Base-by-base conservation (phyloP, 2,888 invertebrate genomes). In the Lycophotia porphyrea region DNA sequence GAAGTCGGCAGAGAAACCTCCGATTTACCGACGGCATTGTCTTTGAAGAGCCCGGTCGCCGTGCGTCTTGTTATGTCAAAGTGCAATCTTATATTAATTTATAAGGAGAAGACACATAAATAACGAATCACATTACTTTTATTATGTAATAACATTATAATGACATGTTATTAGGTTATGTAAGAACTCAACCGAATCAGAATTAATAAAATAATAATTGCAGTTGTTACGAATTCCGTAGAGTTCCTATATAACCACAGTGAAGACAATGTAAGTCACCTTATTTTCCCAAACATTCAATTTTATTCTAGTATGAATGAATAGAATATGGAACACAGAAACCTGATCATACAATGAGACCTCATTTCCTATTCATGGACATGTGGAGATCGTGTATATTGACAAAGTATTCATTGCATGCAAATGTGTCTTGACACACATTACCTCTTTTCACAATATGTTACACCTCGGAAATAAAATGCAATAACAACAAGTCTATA, bases 141-240 rank as follows among this genome's bases (percentile, higher is more conserved):
- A 87, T 84, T 87, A 49, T 49, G 68, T 81, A 80, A 87, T 81
- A 80, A 87, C 84, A 87, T 82, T 80, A 84, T 74, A 58, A 80
- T 87, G 82, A 82, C 76, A 87, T 67, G 21, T 61, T 21, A 36
- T 39, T n/a, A 2, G 71, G 75, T 66, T 55, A 70, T 52, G 15
- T 61, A 80, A 68, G 74, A 80, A 52, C 82, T 78, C 68, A 36
- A 82, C 71, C 27, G 44, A 84, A 79, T 47, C 5, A 18, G 9
- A 66, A 52, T 36, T 55, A 52, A 68, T 75, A 71, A 64, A 73
- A 80, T 63, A 76, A 76, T 66, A 42, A 34, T 76, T 74, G 64
- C 31, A 70, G 34, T 61, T 47, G 13, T 71, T 71, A 24, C 39
- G 0, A 52, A 52, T 72, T 67, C 61, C 5, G 55, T 67, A 39